Conservation (phyloP, 2,113 vertebrate species). For the Ictidomys tridecemlineatus region DNA sequence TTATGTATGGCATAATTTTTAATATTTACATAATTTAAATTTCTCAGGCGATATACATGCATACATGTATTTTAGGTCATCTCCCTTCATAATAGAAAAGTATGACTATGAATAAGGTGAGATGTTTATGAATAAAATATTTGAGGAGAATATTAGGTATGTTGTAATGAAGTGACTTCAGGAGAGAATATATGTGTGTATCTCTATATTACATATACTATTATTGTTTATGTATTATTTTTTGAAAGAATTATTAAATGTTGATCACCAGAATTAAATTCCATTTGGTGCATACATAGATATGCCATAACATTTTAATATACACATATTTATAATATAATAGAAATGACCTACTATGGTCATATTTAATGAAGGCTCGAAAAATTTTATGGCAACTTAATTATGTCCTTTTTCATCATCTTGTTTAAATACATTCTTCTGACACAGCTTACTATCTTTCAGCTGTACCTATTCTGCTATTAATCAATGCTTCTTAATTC, state of each 20-base stretch:
- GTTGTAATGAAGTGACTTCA: background rate
- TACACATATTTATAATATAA: background rate
- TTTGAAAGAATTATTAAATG: background rate
- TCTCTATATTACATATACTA: no score
- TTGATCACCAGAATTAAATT: background rate
- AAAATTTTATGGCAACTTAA: background rate
- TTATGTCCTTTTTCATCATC: background rate
- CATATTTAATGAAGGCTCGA: background rate
- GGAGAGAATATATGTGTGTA: background rate
- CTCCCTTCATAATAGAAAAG: background rate
- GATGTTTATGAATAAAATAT: background rate
- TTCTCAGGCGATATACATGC: background rate
- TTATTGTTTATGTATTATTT: background rate
- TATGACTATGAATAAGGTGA: background rate
- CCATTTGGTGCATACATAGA: background rate
- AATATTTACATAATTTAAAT: background rate
- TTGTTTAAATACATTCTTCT: background rate
- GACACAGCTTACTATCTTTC: background rate
- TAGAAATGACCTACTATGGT: background rate
- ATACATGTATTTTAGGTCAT: background rate
- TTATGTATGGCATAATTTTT: background rate
- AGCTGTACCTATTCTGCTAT: background rate
- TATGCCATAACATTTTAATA: background rate
- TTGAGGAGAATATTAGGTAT: background rate
- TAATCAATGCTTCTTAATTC: background rate